These are phyloP conservation scores for Sclerodermus sp. DNA, from an alignment of 2,888 invertebrate genomes.

Conservation along the genomic window DNA sequence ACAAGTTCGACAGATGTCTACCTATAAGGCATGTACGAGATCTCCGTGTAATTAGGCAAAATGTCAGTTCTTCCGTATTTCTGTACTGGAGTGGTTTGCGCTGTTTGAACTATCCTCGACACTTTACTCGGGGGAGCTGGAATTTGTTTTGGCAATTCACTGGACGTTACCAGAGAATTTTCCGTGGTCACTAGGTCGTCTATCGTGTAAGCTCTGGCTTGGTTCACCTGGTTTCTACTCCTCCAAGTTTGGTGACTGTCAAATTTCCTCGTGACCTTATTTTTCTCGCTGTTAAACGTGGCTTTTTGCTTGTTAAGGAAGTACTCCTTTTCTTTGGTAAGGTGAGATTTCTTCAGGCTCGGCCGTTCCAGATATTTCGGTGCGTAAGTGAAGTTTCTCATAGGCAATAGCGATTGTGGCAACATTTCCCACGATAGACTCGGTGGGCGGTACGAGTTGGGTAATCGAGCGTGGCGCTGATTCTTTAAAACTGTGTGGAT, in stretches of 20 bases:
- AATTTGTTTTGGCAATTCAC: slow-evolving; percentile 57
- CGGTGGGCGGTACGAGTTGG: not conserved
- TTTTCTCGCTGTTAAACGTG: too few species aligned
- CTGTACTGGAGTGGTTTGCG: slow-evolving; percentile 50
- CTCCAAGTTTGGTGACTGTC: not conserved
- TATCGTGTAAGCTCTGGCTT: slow-evolving; percentile 11
- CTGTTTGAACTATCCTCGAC: slow-evolving; percentile 30
- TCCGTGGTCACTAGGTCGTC: slow-evolving; percentile 42
- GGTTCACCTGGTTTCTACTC: not conserved
- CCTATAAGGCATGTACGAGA: slow-evolving; percentile 14
- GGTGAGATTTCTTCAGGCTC: too few species aligned
- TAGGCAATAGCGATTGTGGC: too few species aligned
- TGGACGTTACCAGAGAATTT: slow-evolving; percentile 51
- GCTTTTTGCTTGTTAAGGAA: too few species aligned
- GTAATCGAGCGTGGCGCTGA: slow-evolving; percentile 11
- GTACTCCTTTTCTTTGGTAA: too few species aligned
- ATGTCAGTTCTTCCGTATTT: slow-evolving; percentile 42
- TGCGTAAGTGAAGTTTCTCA: too few species aligned
- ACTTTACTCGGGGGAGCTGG: slow-evolving; percentile 53
- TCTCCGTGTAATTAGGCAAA: slow-evolving; percentile 39
- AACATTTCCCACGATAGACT: too few species aligned
- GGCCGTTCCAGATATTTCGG: too few species aligned
- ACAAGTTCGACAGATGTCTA: too few species aligned
- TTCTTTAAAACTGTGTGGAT: slow-evolving; percentile 40
- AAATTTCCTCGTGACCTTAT: not conserved